Conservation (phyloP, 2,113 vertebrate species). For the Ceyx melanurus region DNA sequence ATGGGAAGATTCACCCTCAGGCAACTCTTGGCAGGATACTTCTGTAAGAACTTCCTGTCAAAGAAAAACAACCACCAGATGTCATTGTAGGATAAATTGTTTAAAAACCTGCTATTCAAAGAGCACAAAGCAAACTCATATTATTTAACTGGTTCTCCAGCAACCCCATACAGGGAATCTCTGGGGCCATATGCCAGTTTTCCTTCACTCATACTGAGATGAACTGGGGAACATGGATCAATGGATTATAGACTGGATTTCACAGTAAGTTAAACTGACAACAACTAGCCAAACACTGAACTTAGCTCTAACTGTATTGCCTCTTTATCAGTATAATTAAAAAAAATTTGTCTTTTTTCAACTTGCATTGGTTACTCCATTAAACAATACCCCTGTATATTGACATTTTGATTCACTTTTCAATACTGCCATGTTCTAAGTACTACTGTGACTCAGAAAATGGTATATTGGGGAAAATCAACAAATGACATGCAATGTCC, state of each 20-base stretch:
- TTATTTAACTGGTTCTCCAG: not conserved
- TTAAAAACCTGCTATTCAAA: not conserved
- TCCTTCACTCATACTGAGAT: not conserved
- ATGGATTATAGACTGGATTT: not conserved
- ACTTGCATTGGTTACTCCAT: not conserved
- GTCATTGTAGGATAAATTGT: constrained; percentile 62
- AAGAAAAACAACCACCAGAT: constrained; percentile 67
- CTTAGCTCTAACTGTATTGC: not conserved
- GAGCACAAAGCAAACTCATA: not conserved
- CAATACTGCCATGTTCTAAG: not conserved
- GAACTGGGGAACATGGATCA: not conserved
- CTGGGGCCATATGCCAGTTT: not conserved
- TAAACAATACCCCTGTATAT: not conserved
- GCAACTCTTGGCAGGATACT: not conserved
- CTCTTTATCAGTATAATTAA: not conserved
- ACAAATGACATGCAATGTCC: not conserved
- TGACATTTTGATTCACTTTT: not conserved
- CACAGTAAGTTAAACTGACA: not conserved
- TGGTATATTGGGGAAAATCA: not conserved
- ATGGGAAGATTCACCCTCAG: rapidly evolving
- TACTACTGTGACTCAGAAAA: not conserved
- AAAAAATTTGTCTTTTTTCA: not conserved
- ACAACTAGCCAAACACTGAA: not conserved
- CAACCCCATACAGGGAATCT: not conserved
- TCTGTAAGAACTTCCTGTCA: not conserved